Conservation (phyloP, 64 coral and sea anemone species). For the Pachyseris speciosa region DNA sequence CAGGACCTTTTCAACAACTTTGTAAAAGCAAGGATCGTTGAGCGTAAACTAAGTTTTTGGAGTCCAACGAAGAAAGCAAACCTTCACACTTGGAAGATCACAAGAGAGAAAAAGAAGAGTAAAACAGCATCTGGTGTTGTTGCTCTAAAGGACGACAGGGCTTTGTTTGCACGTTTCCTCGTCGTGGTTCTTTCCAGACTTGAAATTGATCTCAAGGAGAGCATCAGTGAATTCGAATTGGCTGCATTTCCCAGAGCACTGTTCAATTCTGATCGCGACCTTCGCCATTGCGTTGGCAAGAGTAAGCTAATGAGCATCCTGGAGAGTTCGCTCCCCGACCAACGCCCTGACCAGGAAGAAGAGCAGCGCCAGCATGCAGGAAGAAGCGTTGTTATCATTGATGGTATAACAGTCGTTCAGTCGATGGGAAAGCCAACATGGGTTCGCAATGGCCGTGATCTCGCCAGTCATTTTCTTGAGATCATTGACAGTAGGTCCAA, state of each 20-base stretch:
- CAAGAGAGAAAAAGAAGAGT: background rate
- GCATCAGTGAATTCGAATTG: constrained; percentile 48
- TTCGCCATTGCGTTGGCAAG: constrained; percentile 42
- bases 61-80: constrained; percentile 20
- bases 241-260: constrained; percentile 30
- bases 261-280: constrained; percentile 37
- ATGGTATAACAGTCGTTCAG: constrained; percentile 46
- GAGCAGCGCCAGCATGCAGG: background rate
- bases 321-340: constrained; percentile 21
- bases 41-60: background rate
- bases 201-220: constrained; percentile 51
- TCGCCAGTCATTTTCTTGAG: constrained; percentile 33
- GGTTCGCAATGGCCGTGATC: constrained; percentile 10
- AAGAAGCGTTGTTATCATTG: constrained; percentile 21
- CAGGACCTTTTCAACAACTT: constrained; percentile 13
- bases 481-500: constrained; percentile 7
- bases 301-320: constrained; percentile 39
- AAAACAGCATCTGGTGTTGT: constrained; percentile 2
- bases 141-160: constrained; percentile 50
- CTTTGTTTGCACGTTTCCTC: constrained; percentile 43
- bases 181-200: constrained; percentile 45
- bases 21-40: constrained; percentile 23
- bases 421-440: constrained; percentile 61
- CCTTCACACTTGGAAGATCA: background rate
- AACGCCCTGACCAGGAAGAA: background rate